Evolutionary conservation across 1,140 invertebrate genomes (phyloP), one percentile per base, ranked within the genome.

Genomic region (Asbolus verrucosus): DNA sequence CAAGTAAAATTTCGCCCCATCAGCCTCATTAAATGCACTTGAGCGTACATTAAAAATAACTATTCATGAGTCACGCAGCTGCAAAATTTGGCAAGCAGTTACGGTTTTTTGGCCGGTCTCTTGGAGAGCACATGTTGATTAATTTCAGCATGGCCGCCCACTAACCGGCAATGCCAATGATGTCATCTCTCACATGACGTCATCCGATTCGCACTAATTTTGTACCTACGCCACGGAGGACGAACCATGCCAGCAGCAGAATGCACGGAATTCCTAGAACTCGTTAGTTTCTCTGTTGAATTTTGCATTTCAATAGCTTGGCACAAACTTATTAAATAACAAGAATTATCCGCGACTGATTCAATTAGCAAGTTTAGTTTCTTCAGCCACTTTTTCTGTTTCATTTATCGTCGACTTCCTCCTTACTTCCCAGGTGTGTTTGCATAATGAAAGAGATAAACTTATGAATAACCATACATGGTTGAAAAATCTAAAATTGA

Each of bases 31-130:
- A 39, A 63, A 39, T 63, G 33, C 61, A 63, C 6, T 63, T 33
- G 13, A 33, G 6, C 0, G 1, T 11, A 13, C 30, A 33, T 30
- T 38, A 41, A 39, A 63, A 63, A 63, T 63, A 63, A 63, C 61
- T 39, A 63, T 63, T 63, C 15, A 27, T 63, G 61, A 63, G 36
- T 63, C 61, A 63, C 30, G 61, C 61, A 39, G 39, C 61, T 63
- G 61, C 39, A 43, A 63, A 63, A 63, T 63, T 63, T 63, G 36
- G 61, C 36, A 39, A 9, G 4, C 43, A 50, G 43, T 50, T 19
- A 54, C 9, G 15, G 31, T 62, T 63, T 63, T 62, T 63, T 24
- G n/a, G 5, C 6, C 19, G 60, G 60, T 16, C 9, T 16, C 24
- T 39, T 27, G 1, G 61, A 14, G 61, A 63, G 36, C 61, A 43